These are phyloP conservation scores for Cryptus armator DNA, from an alignment of 2,888 invertebrate species.

Conservation along the genomic window DNA sequence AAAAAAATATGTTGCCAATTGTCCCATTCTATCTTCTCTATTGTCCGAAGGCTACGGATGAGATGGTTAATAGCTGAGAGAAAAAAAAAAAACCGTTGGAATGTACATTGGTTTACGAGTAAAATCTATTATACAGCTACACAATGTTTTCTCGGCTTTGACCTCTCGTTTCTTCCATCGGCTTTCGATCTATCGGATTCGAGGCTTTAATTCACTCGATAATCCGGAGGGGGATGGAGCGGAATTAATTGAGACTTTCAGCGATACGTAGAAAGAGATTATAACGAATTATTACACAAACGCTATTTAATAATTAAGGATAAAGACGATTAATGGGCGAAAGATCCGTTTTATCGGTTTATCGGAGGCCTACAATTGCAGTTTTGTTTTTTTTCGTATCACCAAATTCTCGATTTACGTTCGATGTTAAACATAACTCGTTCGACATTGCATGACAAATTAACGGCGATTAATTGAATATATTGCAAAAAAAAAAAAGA, in stretches of 20 bases:
- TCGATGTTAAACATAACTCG: constrained; percentile 49
- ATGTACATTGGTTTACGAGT: neutral
- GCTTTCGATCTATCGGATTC: neutral
- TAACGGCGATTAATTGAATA: constrained; percentile 23
- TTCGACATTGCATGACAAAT: constrained; percentile 68
- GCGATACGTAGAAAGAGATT: constrained; percentile 46
- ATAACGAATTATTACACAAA: constrained; percentile 40
- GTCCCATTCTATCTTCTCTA: constrained; percentile 28
- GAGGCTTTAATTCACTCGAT: constrained; percentile 22
- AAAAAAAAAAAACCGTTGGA: neutral
- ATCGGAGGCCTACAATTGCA: constrained; percentile 66
- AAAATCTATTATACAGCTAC: neutral
- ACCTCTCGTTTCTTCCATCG: constrained; percentile 15
- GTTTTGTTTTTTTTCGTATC: constrained; percentile 65
- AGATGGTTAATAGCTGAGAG: neutral
- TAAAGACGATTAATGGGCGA: constrained; percentile 32
- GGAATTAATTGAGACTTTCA: constrained; percentile 28
- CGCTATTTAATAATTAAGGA: constrained; percentile 33
- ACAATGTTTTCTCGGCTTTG: neutral
- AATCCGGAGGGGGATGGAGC: neutral
- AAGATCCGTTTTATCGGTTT: constrained; percentile 36
- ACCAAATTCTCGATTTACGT: constrained; percentile 62
- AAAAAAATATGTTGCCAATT: constrained; percentile 3
- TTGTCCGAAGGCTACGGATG: constrained; percentile 19
- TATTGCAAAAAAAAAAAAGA: neutral